phyloP scores from a whole-genome alignment of 2,797 vertebrate genomes.

The Phylloscopus collybita region DNA sequence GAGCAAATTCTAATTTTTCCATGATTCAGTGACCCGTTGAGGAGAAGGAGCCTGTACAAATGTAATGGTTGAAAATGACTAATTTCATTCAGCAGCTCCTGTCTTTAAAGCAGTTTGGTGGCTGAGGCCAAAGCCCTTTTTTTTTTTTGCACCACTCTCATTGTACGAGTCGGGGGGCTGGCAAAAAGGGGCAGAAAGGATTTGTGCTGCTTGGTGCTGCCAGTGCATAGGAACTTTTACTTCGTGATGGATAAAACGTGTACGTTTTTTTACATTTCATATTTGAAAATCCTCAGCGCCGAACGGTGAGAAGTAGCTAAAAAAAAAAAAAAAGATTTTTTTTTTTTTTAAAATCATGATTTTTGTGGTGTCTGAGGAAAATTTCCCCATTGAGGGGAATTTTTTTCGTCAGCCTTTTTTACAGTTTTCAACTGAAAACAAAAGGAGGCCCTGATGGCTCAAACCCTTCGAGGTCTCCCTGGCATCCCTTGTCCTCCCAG shows the following conservation, averaged over 20 bases:
- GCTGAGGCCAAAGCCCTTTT: not conserved
- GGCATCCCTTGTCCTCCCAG: not conserved
- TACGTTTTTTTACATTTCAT: fast-evolving
- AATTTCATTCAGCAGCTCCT: not conserved
- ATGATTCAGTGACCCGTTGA: not conserved
- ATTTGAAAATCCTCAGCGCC: not conserved
- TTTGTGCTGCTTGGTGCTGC: fast-evolving
- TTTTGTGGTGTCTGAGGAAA: not conserved
- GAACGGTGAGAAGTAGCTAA: not conserved
- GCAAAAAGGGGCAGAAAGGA: not conserved
- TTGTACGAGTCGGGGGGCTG: fast-evolving
- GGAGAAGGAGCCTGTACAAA: not conserved
- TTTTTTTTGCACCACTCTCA: fast-evolving
- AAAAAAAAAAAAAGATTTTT: not conserved
- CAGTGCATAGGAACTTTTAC: not conserved
- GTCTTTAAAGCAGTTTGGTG: too few species aligned
- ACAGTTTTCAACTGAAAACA: not conserved
- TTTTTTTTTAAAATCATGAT: not conserved
- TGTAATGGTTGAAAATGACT: not conserved
- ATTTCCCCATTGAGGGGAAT: not conserved
- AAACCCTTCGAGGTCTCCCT: not conserved
- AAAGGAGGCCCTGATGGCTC: not conserved
- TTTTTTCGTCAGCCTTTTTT: not conserved
- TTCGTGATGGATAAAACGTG: not conserved
- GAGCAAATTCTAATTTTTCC: not conserved